A percentile compares a stretch with the other conserved stretches of the same genome.
Evolutionary conservation across 2,113 vertebrate genomes (phyloP).

Genomic region (Erythrolamprus reginae): DNA sequence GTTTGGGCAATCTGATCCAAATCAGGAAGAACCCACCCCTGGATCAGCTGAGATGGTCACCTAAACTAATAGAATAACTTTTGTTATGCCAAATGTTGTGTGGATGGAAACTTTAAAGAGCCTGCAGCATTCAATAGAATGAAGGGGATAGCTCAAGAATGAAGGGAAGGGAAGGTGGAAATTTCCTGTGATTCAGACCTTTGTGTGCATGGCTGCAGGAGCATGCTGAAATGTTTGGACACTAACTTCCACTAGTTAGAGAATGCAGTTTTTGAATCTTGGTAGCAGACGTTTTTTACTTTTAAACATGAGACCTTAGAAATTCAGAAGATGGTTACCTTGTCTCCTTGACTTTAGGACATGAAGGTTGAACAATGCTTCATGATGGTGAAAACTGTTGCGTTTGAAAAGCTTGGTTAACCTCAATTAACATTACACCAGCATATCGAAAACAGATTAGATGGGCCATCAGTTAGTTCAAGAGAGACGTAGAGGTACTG

Average conservation of each 20-base stretch:
- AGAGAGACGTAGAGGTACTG: not conserved
- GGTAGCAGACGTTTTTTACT: not conserved
- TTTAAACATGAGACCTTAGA: not conserved
- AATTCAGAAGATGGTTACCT: not conserved
- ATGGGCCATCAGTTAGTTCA: not conserved
- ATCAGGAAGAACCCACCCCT: too few relatives aligned
- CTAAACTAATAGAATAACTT: not conserved
- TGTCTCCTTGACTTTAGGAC: not conserved
- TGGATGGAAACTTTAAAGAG: not conserved
- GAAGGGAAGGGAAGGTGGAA: not conserved
- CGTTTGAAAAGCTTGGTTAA: not conserved
- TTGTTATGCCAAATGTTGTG: not conserved
- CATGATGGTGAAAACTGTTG: not conserved
- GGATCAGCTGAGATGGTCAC: not conserved
- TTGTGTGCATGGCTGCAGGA: too few relatives aligned
- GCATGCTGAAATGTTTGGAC: too few relatives aligned
- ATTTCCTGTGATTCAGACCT: too few relatives aligned
- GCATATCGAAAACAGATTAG: not conserved
- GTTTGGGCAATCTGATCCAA: too few relatives aligned
- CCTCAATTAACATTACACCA: not conserved
- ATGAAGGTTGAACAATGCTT: not conserved
- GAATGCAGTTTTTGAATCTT: not conserved
- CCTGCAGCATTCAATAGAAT: not conserved
- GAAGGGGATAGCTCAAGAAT: constrained; percentile 24
- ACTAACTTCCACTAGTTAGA: not conserved